Evolutionary conservation across 1,140 invertebrate species (phyloP), one percentile per base, ranked within the genome.

Genomic region (Rhagoletis pomonella): DNA sequence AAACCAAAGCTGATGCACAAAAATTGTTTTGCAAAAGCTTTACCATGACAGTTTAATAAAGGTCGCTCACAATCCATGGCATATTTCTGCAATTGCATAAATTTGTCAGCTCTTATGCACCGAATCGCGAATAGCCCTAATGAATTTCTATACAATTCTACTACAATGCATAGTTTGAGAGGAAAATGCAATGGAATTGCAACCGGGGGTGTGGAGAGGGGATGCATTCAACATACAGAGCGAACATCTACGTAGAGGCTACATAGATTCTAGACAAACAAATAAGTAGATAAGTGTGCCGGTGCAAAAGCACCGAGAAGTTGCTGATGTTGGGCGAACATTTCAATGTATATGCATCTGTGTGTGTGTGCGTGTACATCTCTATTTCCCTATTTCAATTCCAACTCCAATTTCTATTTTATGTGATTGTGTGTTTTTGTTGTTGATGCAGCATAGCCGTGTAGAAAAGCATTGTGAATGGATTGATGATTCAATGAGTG

Each of bases 381-480:
- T 73, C 67, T 17, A 73, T 44, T 42, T 73, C 12, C n/a, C n/a
- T n/a, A n/a, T n/a, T n/a, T n/a, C 67, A 73, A 73, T 47, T 47
- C 67, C 10, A 42, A 73, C 39, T 73, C 29, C 67, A 44, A 42
- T 73, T 62, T 17, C 60, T 73, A 73, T 73, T 47, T 10, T 1
- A 29, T 14, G 6, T 42, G 60, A 12, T 62, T 12, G 14, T n/a
- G 60, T n/a, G n/a, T n/a, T n/a, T n/a, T n/a, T 62, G 60, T n/a
- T 62, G 60, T 14, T 62, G 60, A 10, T 42, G 67, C 42, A 12
- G 14, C 67, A 12, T 4, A 47, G 17, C n/a, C n/a, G 67, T 42
- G 67, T 73, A 73, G 67, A 42, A 44, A 47, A 73, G 39, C 39
- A 73, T 73, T 73, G 67, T 73, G 67, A 73, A 73, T 73, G 67